A percentile compares a stretch with the other conserved stretches of the same genome.
Evolutionary conservation across 2,113 vertebrate species (phyloP).

Genomic region (Clarias gariepinus): DNA sequence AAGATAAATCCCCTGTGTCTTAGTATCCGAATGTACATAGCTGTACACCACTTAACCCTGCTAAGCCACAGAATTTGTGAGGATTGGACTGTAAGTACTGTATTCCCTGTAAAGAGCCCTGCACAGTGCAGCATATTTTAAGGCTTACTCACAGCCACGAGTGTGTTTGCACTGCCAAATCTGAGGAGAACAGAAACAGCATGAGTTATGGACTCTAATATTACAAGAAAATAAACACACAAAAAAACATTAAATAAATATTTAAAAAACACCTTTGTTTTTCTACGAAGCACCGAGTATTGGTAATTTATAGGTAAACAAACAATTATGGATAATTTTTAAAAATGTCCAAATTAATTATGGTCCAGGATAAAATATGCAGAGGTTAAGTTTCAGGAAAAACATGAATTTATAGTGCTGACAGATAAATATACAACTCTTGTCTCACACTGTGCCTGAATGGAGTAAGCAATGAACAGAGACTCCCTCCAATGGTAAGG

Average conservation of each 20-base stretch:
- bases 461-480: slow-evolving; percentile 63
- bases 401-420: background rate
- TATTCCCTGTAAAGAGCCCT: slow-evolving; percentile 19
- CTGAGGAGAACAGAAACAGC: slow-evolving; percentile 12
- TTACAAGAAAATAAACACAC: slow-evolving; percentile 30
- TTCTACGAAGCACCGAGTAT: background rate
- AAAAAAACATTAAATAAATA: too few relatives aligned
- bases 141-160: slow-evolving; percentile 3
- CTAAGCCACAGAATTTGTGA: slow-evolving; percentile 67
- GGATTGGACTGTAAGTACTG: slow-evolving; percentile 31
- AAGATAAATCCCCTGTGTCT: slow-evolving; percentile 61
- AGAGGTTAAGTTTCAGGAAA: background rate
- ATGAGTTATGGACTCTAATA: background rate
- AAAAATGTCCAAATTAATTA: slow-evolving; percentile 12
- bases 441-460: background rate
- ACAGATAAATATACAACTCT: slow-evolving; percentile 11
- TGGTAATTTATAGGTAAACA: slow-evolving; percentile 20
- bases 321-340: background rate
- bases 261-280: background rate
- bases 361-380: background rate
- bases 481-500: slow-evolving; percentile 74
- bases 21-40: slow-evolving; percentile 47
- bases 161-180: slow-evolving; percentile 32
- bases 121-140: slow-evolving; percentile 48
- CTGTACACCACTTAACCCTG: slow-evolving; percentile 67